Base-by-base conservation (phyloP, 1,140 invertebrate species). In the Lysiphlebus fabarum region DNA sequence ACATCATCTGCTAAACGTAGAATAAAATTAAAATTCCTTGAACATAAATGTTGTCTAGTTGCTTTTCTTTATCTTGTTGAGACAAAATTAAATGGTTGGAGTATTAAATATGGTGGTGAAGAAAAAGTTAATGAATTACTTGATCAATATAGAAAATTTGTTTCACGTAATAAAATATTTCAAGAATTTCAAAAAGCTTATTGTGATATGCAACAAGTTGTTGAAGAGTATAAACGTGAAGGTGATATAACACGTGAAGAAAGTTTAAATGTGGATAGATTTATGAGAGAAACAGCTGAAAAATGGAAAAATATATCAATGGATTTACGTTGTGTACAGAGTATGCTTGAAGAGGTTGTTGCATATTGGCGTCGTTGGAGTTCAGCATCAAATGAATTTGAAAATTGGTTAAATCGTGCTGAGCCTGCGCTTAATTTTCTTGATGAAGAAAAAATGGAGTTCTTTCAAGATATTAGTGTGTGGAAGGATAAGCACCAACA, bases 181-280 rank as follows among this genome's bases (percentile, higher is more conserved):
- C 90, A 95, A 75, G 92, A 94, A 78, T 96, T 96, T 78, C 92
- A 95, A 69, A 92, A 92, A 81, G 92, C 92, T 14, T 95, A 89
- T 70, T 80, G 90, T 61, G 92, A 96, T 70, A 93, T 95, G 85
- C 91, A 95, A 76, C 89, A 92, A 70, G 90, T 94, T 45, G 88
- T 91, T 38, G 92, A 95, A 45, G 91, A 92, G 68, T 96, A 94
- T 70, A 95, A 94, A 80, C 85, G 86, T 65, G 90, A 93, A 45
- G 90, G 90, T 63, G 86, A 89, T 77, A 84, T 92, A 51, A 86
- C 86, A 73, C 81, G 85, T 67, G 85, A 87, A 65, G 92, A 96
- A 78, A 82, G 83, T 48, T 76, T 84, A 37, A 85, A 87, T 54
- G 88, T 95, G 58, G 91, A 93, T 70, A 83, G 86, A 56, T 96